Conservation (phyloP, 2,113 vertebrate species). For the Zosterops borbonicus region DNA sequence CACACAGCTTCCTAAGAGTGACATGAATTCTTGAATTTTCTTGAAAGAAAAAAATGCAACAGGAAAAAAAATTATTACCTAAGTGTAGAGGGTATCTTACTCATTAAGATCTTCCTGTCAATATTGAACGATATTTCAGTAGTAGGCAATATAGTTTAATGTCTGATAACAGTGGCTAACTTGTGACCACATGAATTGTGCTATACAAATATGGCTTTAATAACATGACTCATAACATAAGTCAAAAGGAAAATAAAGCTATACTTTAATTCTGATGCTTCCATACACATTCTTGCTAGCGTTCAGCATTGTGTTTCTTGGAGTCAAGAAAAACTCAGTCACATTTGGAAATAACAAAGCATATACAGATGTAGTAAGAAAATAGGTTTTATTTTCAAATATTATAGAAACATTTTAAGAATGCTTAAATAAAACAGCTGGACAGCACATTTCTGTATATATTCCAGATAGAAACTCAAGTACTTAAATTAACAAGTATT, state of each 20-base stretch:
- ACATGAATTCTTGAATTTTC: background rate
- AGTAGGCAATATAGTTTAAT: background rate
- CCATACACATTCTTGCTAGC: background rate
- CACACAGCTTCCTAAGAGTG: rapidly evolving
- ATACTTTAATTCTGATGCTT: background rate
- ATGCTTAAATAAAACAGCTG: background rate
- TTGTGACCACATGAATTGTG: background rate
- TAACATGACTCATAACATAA: background rate
- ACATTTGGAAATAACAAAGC: background rate
- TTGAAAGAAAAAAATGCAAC: background rate
- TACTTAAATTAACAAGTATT: background rate
- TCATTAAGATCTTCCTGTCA: background rate
- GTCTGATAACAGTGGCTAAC: background rate
- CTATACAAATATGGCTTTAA: background rate
- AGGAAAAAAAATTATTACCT: background rate
- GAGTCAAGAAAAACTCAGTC: background rate
- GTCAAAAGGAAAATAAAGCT: background rate
- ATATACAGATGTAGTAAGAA: background rate
- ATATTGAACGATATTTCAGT: background rate
- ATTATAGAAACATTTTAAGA: background rate
- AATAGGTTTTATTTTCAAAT: constrained; percentile 6
- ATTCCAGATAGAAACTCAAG: background rate
- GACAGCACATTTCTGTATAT: background rate
- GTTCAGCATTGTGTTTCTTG: background rate
- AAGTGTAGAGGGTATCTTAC: background rate